Evolutionary conservation across 2,797 vertebrate species (phyloP), one percentile per base, ranked within the genome.

Genomic region (Gadopsis bispinosus): DNA sequence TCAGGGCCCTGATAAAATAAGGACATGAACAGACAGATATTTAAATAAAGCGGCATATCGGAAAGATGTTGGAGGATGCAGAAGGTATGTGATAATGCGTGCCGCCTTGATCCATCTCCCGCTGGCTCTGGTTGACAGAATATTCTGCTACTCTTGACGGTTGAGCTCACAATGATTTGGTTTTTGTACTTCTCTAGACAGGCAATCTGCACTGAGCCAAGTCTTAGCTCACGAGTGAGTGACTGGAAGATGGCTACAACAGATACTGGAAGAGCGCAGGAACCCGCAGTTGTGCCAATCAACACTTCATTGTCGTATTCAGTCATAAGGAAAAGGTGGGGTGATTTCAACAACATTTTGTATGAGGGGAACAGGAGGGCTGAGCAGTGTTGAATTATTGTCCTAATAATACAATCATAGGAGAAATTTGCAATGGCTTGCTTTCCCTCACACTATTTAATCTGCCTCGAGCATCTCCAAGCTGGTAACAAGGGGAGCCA

Each of bases 401-500:
- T 54, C 83, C 85, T 91, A 89, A 91, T 92, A 92, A 93, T 91
- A 89, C 91, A 93, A 93, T 93, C 85, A 91, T 76, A 80, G 79
- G 78, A 87, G 79, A 90, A 89, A 89, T 92, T 80, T 87, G 83
- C 80, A 77, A 79, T 54, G 79, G 73, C 80, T 88, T 85, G 88
- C 87, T 88, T 92, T 88, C 70, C 75, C 83, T 86, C 81, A 74
- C 87, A 81, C 82, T 77, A 80, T 92, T 91, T 90, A 91, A 91
- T 92, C 89, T 82, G 89, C 90, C 84, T 86, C 77, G 37, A 93
- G 92, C 88, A 79, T 93, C 89, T 90, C 88, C 87, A 90, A 90
- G 83, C 91, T 88, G 89, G 90, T 89, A 86, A 89, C 83, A 51
- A 90, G 79, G 86, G 77, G 88, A 90, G 87, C 90, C 90, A 90